phyloP scores from a whole-genome alignment of 2,888 invertebrate genomes.

The Tachina lurida region DNA sequence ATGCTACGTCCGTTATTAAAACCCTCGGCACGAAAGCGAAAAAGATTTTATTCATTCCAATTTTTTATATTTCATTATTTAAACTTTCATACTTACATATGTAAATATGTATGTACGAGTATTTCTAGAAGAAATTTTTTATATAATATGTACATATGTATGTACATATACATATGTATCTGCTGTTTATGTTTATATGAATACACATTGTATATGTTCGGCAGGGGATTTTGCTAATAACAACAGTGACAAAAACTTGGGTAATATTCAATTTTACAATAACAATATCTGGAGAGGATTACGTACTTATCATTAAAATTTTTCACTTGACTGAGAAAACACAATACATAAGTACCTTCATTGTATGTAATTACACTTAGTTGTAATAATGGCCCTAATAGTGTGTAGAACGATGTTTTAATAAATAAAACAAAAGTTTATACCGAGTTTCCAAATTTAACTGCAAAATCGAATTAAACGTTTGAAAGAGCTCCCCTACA shows the following conservation, averaged over 20 bases:
- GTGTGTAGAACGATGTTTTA: too few relatives aligned
- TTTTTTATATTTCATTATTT: too few relatives aligned
- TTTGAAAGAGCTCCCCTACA: too few relatives aligned
- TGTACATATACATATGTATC: not conserved
- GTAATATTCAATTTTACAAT: constrained; percentile 40
- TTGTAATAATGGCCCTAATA: too few relatives aligned
- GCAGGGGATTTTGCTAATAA: constrained; percentile 32
- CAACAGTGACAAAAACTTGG: constrained; percentile 28
- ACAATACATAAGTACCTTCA: not conserved
- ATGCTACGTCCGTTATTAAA: not conserved
- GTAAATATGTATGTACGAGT: not conserved
- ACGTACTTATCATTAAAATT: constrained; percentile 56
- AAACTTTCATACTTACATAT: too few relatives aligned
- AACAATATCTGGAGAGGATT: constrained; percentile 35
- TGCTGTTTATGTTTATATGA: not conserved
- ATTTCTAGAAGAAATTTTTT: too few relatives aligned
- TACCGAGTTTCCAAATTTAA: too few relatives aligned
- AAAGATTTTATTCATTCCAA: not conserved
- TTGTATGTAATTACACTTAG: too few relatives aligned
- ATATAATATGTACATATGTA: not conserved
- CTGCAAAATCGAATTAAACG: too few relatives aligned
- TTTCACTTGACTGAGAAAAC: constrained; percentile 47
- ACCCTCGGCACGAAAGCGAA: not conserved
- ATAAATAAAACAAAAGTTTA: too few relatives aligned
- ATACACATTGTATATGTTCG: not conserved